Base-by-base conservation (phyloP, 2,113 vertebrate genomes). In the Phoxinus phoxinus region DNA sequence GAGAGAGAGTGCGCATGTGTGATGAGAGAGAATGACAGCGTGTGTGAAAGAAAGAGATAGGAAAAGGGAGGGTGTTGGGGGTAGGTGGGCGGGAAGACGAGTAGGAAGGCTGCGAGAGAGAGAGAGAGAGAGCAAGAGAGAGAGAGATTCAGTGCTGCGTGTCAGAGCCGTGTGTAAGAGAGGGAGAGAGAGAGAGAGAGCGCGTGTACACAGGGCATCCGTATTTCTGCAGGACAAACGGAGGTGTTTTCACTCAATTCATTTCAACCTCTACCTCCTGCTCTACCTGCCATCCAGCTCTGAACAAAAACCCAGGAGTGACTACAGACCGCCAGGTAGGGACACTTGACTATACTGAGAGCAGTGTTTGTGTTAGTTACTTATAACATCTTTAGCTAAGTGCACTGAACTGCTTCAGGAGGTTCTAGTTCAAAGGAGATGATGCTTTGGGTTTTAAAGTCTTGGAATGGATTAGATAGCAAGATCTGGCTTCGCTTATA, bases 311-410 rank as follows among this genome's bases (percentile, higher is more conserved):
- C 13, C 90, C 83, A 77, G 72, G 61, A 63, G 72, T 81, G 89
- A 87, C 74, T 12, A 0, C 86, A 87, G 87, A 89, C 91, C 90
- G 91, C 91, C 91, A 93, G 92, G 89, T 94, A 93, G 88, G 93
- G 91, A 51, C 67, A 2, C 25, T 41, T 73, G 12, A 77, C 37
- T 75, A 81, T 84, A 84, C 58, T 53, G 51, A 84, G 51, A 32
- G 75, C 37, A 78, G 46, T 61, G n/a, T 72, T 86, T 74, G 58
- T 65, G 27, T 84, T n/a, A 32, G 44, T 56, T 83, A 72, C 13
- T 23, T 83, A 12, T 53, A 35, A 69, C 67, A n/a, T 37, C 35
- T 71, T 5, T 56, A 44, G 23, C 10, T 11, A 58, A 65, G 23
- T 61, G 12, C 65, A 25, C 27, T 69, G 46, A 71, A 72, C 59